A percentile compares a stretch with the other conserved stretches of the same genome.
These are phyloP conservation scores for Hylaeus volcanicus DNA, from an alignment of 1,140 invertebrate genomes.

Conservation along the genomic window DNA sequence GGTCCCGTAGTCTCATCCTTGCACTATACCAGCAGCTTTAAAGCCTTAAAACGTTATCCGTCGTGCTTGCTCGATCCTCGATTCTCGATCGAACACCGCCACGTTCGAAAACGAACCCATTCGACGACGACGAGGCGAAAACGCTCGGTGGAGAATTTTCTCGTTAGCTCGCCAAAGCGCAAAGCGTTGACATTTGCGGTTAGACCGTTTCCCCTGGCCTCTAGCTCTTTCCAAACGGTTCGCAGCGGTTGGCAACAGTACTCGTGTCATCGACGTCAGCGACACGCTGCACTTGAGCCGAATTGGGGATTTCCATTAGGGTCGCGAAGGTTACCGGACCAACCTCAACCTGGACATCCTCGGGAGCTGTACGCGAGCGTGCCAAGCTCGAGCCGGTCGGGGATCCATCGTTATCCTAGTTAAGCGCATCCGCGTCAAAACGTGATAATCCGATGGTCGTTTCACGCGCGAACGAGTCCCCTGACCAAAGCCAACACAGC, in stretches of 20 bases:
- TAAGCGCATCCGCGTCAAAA: constrained; percentile 6
- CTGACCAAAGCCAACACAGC: not conserved
- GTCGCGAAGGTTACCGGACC: not conserved
- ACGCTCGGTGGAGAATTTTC: not conserved
- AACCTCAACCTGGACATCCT: not conserved
- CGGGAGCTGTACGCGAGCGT: not conserved
- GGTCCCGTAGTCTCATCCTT: too few species aligned
- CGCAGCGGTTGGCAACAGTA: constrained; percentile 34
- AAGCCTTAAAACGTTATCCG: not conserved
- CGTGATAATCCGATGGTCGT: constrained; percentile 34
- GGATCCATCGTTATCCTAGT: not conserved
- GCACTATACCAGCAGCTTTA: too few species aligned
- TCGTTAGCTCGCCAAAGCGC: not conserved
- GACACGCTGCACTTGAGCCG: not conserved
- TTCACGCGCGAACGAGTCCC: constrained; percentile 27
- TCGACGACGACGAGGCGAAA: too few species aligned
- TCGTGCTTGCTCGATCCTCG: not conserved
- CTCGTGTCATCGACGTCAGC: constrained; percentile 16
- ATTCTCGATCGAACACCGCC: not conserved
- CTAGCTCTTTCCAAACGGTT: not conserved
- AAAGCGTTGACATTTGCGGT: constrained; percentile 6
- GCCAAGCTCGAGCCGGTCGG: not conserved
- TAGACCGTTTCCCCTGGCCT: not conserved
- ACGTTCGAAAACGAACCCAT: too few species aligned
- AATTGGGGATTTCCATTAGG: constrained; percentile 4